Conservation (phyloP, 2,797 vertebrate species). For the Chiroxiphia lanceolata region DNA sequence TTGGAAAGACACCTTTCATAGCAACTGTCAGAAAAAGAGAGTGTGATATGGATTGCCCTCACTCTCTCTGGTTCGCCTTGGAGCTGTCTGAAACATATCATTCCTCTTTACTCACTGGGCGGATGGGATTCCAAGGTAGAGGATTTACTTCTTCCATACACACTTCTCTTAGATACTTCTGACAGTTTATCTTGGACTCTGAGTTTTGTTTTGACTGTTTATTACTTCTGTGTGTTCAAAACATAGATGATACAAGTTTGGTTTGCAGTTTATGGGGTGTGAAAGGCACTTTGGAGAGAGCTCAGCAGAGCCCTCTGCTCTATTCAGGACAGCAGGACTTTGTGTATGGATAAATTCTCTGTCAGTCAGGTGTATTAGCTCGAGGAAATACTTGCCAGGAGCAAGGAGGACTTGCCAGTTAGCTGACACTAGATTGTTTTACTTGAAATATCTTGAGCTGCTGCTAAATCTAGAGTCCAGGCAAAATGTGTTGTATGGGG, state of each 20-base stretch:
- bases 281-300: not conserved
- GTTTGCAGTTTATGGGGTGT: not conserved
- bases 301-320: not conserved
- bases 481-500: not conserved
- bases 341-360: not conserved
- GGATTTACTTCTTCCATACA: not conserved
- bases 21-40: not conserved
- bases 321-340: not conserved
- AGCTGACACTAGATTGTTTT: not conserved
- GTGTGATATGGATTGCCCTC: not conserved
- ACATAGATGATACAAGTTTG: not conserved
- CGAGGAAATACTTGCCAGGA: not conserved
- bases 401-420: not conserved
- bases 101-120: not conserved
- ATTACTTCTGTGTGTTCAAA: not conserved
- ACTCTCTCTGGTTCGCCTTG: not conserved
- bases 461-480: not conserved
- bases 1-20: not conserved
- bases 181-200: not conserved
- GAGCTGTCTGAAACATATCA: accelerated
- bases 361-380: not conserved
- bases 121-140: not conserved
- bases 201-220: not conserved
- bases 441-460: not conserved
- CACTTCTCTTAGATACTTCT: not conserved